Evolutionary conservation across 2,797 vertebrate genomes (phyloP), one percentile per base, ranked within the genome.

Genomic region (Parauchenoglanis ngamensis): DNA sequence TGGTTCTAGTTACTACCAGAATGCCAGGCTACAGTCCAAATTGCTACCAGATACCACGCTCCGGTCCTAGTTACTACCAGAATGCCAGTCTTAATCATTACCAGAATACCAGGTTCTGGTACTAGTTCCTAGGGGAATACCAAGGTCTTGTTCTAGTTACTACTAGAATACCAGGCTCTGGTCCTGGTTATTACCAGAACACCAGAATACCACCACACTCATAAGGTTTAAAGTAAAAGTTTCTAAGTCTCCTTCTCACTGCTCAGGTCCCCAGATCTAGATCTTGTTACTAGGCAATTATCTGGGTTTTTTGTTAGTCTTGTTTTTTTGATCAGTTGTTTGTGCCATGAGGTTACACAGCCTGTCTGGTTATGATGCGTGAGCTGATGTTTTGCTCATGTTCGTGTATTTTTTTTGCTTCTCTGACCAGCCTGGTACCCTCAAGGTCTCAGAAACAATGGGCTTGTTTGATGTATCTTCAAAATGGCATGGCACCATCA

Each of bases 361-460:
- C 23, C 70, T 77, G 11, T 52, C 8, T 73, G 13, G 72, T 10
- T 57, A n/a, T 21, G 49, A 40, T 75, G 40, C 35, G 11, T 59
- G 59, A 28, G 28, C 61, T 68, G n/a, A 75, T 82, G 40, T 73
- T 67, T 56, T 54, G 21, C 72, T 76, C 28, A 40, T 68, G 54
- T 83, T 56, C 25, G 8, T 77, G 28, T 13, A 76, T 70, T 68
- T 78, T 77, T 72, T 52, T n/a, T 52, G n/a, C 40, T 54, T 77
- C 73, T 17, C 28, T 7, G 11, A 67, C 23, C 72, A 87, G 46
- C 52, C 59, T 84, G 73, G 49, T 84, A 25, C n/a, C 68, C 85
- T 82, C 70, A 35, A 75, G 83, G 65, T 61, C 73, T 21, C 6
- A 7, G 46, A 85, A 54, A 89, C 88, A 87, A 89, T 85, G 67